Evolutionary conservation across 2,888 invertebrate genomes (phyloP), one percentile per base, ranked within the genome.

Genomic region (Drosophila rubida): DNA sequence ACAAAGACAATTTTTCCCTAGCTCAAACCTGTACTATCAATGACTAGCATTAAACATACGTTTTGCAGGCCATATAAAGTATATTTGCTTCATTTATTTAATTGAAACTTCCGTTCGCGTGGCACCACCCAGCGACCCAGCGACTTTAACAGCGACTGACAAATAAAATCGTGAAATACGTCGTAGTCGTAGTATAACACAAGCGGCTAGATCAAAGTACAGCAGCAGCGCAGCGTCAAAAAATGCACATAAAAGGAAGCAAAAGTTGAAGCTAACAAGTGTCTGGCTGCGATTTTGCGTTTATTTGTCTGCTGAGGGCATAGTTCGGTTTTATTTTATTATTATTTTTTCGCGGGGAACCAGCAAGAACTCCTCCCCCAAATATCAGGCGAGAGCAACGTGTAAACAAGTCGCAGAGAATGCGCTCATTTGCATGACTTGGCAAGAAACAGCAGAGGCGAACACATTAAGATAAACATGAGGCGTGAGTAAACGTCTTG

Each of bases 371-470:
- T 54, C 30, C 32, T 19, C 27, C 42, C 48, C 48, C 53, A 8
- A 23, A 14, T 9, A 5, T 25, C 37, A 39, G 13, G 50, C 48
- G 25, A 23, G 27, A 27, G 27, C 8, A 54, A 35, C 50, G 27
- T 16, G 62, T 48, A 62, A 83, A 65, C 73, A 82, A 85, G 61
- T 54, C 37, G 30, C 50, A 54, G 65, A 51, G 46, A 79, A 72
- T 69, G 55, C 61, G 80, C 87, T 66, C 60, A 80, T 86, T 83
- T 69, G 74, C 80, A 88, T 81, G 81, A 81, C 78, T 88, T 66
- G 62, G 63, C 87, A 66, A 48, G 62, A 87, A 79, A 46, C 44
- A 14, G 59, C 53, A 37, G 39, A 42, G 54, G 42, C 58, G 60
- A 45, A 50, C 46, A 54, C 68, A 49, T 74, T 67, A 45, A 75